Percentiles rank a stretch among this genome's conserved stretches.
Conservation (phyloP, 1,140 invertebrate species). For the Euura lappo region DNA sequence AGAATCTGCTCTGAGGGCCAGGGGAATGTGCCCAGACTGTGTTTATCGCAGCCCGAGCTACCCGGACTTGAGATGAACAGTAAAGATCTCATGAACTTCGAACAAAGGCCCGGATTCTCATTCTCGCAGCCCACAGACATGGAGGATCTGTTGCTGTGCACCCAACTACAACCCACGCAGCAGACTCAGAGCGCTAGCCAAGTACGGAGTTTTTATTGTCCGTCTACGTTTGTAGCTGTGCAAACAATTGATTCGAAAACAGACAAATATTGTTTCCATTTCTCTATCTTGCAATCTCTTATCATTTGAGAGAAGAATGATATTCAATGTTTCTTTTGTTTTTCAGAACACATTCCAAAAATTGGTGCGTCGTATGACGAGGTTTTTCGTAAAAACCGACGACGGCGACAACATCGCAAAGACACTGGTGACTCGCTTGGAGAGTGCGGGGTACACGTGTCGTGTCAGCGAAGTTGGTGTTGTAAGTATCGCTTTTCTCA, state of each 20-base stretch:
- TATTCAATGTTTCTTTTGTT: constrained; percentile 25
- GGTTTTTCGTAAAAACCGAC: constrained; percentile 80
- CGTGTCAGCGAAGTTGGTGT: constrained; percentile 64
- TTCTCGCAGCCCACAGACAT: constrained; percentile 89
- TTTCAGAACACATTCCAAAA: constrained; percentile 75
- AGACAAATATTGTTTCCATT: not conserved
- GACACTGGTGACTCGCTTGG: constrained; percentile 67
- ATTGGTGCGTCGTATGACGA: constrained; percentile 88
- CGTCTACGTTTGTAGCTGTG: too few species aligned
- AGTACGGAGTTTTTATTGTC: constrained; percentile 34
- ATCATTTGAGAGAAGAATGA: not conserved
- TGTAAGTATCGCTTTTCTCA: constrained; percentile 53
- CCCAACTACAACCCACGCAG: constrained; percentile 74
- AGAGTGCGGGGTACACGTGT: constrained; percentile 69
- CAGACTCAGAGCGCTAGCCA: constrained; percentile 58
- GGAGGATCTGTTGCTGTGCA: constrained; percentile 82
- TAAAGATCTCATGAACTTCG: constrained; percentile 40
- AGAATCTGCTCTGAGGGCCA: constrained; percentile 43
- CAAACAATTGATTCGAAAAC: not conserved
- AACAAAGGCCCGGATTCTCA: constrained; percentile 62
- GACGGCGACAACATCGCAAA: constrained; percentile 67
- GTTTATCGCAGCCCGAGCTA: constrained; percentile 53
- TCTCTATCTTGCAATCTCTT: not conserved
- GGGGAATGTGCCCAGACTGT: constrained; percentile 44
- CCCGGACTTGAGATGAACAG: constrained; percentile 36